Evolutionary conservation across 1,140 invertebrate species (phyloP), one percentile per base, ranked within the genome.

Genomic region (Mylabris phalerata): DNA sequence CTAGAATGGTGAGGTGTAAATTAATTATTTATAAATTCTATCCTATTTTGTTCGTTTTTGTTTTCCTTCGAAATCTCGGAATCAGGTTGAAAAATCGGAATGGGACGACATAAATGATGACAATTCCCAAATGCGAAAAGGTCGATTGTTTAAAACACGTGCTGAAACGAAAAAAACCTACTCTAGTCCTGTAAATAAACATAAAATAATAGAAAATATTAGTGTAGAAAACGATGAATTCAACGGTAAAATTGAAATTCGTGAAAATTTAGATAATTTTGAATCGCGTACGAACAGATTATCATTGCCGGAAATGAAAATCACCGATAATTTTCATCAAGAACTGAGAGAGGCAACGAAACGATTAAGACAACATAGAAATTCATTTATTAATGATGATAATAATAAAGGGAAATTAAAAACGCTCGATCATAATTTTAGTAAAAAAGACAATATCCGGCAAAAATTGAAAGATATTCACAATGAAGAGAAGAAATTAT

Each of bases 121-220:
- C 13, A 61, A 68, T 27, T 61, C 49, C 9, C 80, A 82, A 2
- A 79, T 81, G 25, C 75, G 80, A 59, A 79, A 79, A 67, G 76
- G 82, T 10, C 77, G 85, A 10, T 74, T 88, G 27, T 88, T 87
- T 70, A 87, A 87, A 74, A 87, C 85, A n/a, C 80, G 83, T 70
- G 83, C 83, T 10, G 84, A 87, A 74, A 83, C 82, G 11, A 83
- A 82, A 71, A 82, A 80, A 65, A 72, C 56, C 52, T 27, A 64
- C 48, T 66, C 67, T 69, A 70, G 67, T 69, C 67, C 69, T 50
- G 46, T 59, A 54, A 59, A 62, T 61, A 57, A 63, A 46, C 47
- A 42, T 43, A 57, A 52, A 49, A 59, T 44, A 39, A 52, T 49
- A 38, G 55, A 49, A 50, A 58, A 57, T 39, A 38, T 47, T 42